These are phyloP conservation scores for Myotis yumanensis DNA, from an alignment of 2,113 vertebrate genomes.

Conservation along the genomic window DNA sequence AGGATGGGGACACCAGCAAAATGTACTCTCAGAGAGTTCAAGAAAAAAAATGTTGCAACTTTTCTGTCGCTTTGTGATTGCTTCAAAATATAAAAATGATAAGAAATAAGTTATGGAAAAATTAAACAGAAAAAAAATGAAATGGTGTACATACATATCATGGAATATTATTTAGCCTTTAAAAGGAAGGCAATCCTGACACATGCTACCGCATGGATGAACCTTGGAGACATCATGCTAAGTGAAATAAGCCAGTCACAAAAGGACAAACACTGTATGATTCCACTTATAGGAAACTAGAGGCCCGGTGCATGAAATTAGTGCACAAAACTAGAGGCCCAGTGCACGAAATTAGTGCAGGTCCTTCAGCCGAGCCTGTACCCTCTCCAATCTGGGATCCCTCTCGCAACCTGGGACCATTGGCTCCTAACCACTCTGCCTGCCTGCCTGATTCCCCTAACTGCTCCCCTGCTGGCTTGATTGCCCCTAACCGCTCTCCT, in stretches of 20 bases:
- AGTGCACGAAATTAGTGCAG: too few species aligned
- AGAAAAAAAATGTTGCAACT: not conserved
- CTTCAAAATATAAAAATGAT: not conserved
- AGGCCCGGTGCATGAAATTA: too few species aligned
- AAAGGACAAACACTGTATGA: not conserved
- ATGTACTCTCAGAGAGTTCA: not conserved
- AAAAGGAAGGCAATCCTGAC: not conserved
- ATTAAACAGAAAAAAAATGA: not conserved
- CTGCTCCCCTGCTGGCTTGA: too few species aligned
- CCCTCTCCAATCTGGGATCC: too few species aligned
- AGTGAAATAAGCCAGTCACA: not conserved
- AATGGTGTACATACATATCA: not conserved
- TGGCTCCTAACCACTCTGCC: too few species aligned
- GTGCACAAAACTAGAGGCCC: too few species aligned
- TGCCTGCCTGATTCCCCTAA: too few species aligned
- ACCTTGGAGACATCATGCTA: not conserved
- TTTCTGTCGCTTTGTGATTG: not conserved
- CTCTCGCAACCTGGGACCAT: too few species aligned
- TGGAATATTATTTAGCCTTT: not conserved
- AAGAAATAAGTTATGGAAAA: constrained; percentile 5
- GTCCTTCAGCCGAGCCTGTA: too few species aligned
- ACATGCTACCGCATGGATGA: not conserved
- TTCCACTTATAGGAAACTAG: not conserved
- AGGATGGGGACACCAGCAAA: not conserved
- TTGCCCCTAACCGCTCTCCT: too few species aligned